phyloP scores from a whole-genome alignment of 2,113 vertebrate genomes.

The Pyrgilauda ruficollis region DNA sequence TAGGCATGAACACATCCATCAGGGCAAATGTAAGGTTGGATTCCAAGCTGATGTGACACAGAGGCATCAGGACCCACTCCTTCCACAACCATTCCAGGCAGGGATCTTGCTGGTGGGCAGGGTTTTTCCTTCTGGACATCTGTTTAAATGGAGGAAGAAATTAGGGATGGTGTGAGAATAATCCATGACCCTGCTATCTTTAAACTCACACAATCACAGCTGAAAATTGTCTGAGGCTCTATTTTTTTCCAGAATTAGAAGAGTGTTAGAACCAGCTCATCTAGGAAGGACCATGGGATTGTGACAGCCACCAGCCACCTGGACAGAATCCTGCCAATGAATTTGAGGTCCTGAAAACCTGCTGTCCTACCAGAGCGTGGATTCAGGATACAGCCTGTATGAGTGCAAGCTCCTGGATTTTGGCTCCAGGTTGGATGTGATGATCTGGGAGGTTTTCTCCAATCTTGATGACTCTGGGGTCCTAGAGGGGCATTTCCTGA shows the following conservation, averaged over 20 bases:
- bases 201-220: not conserved
- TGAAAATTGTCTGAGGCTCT: not conserved
- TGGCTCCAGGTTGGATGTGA: not conserved
- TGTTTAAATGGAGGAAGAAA: not conserved
- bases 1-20: not conserved
- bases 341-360: not conserved
- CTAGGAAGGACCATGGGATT: not conserved
- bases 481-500: not conserved
- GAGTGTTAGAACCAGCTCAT: not conserved
- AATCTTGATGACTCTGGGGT: too few species aligned
- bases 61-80: not conserved
- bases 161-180: not conserved
- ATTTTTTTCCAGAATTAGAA: not conserved
- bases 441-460: not conserved
- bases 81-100: not conserved
- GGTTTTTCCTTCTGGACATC: not conserved
- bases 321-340: not conserved
- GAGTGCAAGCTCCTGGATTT: not conserved
- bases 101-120: not conserved
- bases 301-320: not conserved
- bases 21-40: not conserved
- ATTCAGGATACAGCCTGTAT: not conserved
- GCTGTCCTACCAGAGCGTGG: not conserved
- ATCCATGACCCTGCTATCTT: accelerated
- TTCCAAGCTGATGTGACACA: not conserved